Evolutionary conservation across 2,797 vertebrate species (phyloP), one percentile per base, ranked within the genome.

Genomic region (Rhabdomys pumilio): DNA sequence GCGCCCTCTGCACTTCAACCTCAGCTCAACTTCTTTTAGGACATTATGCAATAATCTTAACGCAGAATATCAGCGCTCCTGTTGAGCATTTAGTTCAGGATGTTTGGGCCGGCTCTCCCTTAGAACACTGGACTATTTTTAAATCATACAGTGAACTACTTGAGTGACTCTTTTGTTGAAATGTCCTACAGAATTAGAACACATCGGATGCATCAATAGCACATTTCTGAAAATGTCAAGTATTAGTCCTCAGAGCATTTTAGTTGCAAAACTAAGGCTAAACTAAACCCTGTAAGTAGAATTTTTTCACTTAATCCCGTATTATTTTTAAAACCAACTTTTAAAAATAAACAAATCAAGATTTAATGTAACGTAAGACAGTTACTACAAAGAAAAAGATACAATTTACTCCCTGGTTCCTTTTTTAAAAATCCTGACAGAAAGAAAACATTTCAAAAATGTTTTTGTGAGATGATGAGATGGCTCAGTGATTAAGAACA

Each of bases 201-300:
- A 95, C 77, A 95, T 65, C 55, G 93, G 76, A 95, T 41, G 9
- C 20, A 94, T 77, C 91, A 97, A 91, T 19, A 97, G 44, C 50
- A 95, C 61, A 93, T 89, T 95, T 92, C 86, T 91, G 96, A 75
- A 91, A 97, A 97, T 82, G 90, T 93, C 96, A 97, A 93, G 96
- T 96, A 97, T 97, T 96, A 96, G 95, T 97, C 98, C 95, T 81
- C 93, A 72, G 93, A 97, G 89, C 84, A 98, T 97, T 76, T 88
- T 97, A 98, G 94, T 84, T 98, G 84, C 77, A 97, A 98, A 98
- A 98, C 67, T 96, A 93, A 96, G 92, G 95, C 80, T 61, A 96
- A 95, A 80, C 44, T 89, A 89, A 95, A 89, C 73, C 38, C 29
- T 73, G 93, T 90, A 55, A 91, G 69, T 34, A 92, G 47, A 94